phyloP scores from a whole-genome alignment of 1,140 invertebrate genomes.

The Venustaconcha ellipsiformis region DNA sequence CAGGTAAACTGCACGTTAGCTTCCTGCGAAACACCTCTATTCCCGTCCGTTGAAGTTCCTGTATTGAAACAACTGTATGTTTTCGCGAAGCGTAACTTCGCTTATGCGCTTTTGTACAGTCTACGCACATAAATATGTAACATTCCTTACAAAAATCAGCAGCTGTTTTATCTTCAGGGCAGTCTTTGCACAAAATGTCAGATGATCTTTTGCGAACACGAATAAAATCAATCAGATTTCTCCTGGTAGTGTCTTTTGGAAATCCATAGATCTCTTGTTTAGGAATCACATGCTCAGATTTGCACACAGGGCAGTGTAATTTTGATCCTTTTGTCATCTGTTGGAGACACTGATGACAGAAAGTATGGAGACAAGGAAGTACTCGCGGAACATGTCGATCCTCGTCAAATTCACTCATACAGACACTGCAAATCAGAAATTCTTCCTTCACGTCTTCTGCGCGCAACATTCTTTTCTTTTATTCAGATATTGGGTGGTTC shows the following conservation, averaged over 20 bases:
- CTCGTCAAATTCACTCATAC: slow-evolving; percentile 40
- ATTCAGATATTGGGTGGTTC: no score
- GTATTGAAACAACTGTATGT: slow-evolving; percentile 31
- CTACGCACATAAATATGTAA: slow-evolving; percentile 45
- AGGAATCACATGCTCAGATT: slow-evolving; percentile 29
- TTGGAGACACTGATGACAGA: slow-evolving; percentile 37
- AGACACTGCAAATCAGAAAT: slow-evolving; percentile 40
- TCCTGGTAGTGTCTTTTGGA: slow-evolving; percentile 40
- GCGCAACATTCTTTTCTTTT: slow-evolving; percentile 22
- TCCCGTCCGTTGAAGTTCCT: slow-evolving; percentile 32
- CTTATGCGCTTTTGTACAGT: slow-evolving; percentile 37
- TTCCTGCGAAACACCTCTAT: slow-evolving; percentile 38
- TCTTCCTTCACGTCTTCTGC: slow-evolving; percentile 42
- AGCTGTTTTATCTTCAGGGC: slow-evolving; percentile 42
- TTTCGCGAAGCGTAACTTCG: slow-evolving; percentile 39
- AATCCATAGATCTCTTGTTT: slow-evolving; percentile 26
- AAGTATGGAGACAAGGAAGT: slow-evolving; percentile 43
- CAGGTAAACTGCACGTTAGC: slow-evolving; percentile 34
- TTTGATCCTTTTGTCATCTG: slow-evolving; percentile 26
- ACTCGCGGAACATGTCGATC: slow-evolving; percentile 37
- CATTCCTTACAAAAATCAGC: slow-evolving; percentile 45
- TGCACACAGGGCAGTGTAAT: slow-evolving; percentile 37
- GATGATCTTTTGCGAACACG: slow-evolving; percentile 37
- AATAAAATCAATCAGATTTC: slow-evolving; percentile 42
- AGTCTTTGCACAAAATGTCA: slow-evolving; percentile 43